phyloP scores from a whole-genome alignment of 2,888 invertebrate species.

The Taphrorychus bicolor region DNA sequence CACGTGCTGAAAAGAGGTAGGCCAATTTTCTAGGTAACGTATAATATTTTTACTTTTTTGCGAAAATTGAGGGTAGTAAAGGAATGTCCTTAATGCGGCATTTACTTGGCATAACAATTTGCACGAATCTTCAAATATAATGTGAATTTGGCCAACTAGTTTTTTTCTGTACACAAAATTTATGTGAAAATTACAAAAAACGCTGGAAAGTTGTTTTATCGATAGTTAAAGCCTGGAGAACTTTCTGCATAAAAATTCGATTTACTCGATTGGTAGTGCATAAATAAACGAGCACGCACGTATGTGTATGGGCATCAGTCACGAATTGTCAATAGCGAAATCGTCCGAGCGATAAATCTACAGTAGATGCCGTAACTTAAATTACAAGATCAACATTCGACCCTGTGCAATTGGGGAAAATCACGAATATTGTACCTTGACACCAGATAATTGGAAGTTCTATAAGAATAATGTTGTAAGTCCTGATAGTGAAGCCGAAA shows the following conservation, averaged over 20 bases:
- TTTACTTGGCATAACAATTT: too few relatives aligned
- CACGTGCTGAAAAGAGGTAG: not conserved
- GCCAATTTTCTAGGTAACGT: not conserved
- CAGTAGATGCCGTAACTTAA: not conserved
- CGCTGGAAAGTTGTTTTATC: not conserved
- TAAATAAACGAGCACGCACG: slow-evolving; percentile 1
- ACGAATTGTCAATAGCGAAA: slow-evolving; percentile 8
- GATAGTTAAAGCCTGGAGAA: not conserved
- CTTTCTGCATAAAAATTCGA: slow-evolving; percentile 3
- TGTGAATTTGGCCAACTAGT: too few relatives aligned
- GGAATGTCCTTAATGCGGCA: too few relatives aligned
- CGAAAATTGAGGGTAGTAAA: not conserved
- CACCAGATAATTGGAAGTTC: not conserved
- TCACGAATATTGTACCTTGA: not conserved
- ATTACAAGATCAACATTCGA: not conserved
- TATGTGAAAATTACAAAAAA: too few relatives aligned
- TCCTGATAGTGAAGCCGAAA: too few relatives aligned
- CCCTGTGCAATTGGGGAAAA: not conserved
- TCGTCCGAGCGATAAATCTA: not conserved
- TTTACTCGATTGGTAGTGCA: not conserved
- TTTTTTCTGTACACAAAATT: too few relatives aligned
- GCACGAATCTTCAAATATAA: too few relatives aligned
- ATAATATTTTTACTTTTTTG: not conserved
- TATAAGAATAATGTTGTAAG: not conserved
- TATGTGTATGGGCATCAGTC: not conserved